phyloP scores from a whole-genome alignment of 2,113 vertebrate species.

The Symphodus melops region DNA sequence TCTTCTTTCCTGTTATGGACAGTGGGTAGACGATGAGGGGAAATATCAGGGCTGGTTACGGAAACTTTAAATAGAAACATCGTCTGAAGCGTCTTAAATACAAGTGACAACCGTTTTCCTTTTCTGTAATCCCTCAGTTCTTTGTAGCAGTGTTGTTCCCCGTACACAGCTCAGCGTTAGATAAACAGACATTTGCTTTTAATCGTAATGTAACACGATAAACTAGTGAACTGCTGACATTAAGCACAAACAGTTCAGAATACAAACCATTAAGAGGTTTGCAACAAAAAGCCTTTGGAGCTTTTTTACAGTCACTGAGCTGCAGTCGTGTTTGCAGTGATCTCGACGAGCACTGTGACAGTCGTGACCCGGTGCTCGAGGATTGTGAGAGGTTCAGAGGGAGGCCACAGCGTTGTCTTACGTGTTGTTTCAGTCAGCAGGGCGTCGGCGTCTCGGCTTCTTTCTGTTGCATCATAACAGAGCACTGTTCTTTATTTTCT shows the following conservation, averaged over 20 bases:
- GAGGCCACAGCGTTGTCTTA: slow-evolving; percentile 8
- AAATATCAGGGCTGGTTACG: not conserved
- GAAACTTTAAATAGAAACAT: not conserved
- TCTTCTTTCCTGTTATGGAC: not conserved
- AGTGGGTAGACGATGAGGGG: not conserved
- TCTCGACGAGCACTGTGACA: not conserved
- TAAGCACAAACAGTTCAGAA: too few relatives aligned
- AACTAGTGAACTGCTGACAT: too few relatives aligned
- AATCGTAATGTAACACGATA: too few relatives aligned
- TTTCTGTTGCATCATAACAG: not conserved
- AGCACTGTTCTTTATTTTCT: not conserved
- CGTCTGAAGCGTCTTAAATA: not conserved
- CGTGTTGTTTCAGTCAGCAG: slow-evolving; percentile 11
- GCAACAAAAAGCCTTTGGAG: too few relatives aligned
- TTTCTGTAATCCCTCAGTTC: not conserved
- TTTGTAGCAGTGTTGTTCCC: too few relatives aligned
- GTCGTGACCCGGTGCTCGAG: not conserved
- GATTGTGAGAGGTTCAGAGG: slow-evolving; percentile 26
- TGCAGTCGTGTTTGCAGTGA: not conserved
- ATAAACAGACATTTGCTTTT: too few relatives aligned
- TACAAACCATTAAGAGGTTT: too few relatives aligned
- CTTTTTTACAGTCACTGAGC: not conserved
- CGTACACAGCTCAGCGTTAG: too few relatives aligned
- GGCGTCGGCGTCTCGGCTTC: not conserved
- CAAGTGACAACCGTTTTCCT: too few relatives aligned